These are phyloP conservation scores for Xylocopa sonorina DNA, from an alignment of 1,140 invertebrate genomes.

Conservation along the genomic window DNA sequence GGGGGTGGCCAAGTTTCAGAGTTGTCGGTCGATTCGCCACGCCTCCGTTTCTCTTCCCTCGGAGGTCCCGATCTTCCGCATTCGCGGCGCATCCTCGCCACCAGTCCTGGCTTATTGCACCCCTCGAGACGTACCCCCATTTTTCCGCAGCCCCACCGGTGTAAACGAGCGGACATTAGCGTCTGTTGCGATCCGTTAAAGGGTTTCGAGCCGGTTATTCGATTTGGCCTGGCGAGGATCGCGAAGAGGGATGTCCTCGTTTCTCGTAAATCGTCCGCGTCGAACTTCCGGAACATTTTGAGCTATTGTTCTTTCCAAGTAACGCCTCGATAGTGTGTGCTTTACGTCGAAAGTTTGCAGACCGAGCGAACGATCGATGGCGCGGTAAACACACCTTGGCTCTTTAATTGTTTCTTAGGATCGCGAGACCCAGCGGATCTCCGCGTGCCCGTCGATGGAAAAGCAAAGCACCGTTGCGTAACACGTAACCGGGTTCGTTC, in stretches of 20 bases:
- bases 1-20: conserved; percentile 8
- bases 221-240: conserved; percentile 7
- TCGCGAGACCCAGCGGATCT: too few relatives aligned
- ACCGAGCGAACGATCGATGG: not conserved
- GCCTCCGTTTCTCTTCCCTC: conserved; percentile 44
- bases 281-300: not conserved
- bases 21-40: conserved; percentile 41
- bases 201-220: not conserved
- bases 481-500: too few relatives aligned
- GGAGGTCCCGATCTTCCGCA: conserved; percentile 54
- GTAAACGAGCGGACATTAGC: not conserved
- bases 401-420: not conserved
- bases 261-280: conserved; percentile 11
- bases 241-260: conserved; percentile 6
- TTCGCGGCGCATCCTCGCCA: too few relatives aligned
- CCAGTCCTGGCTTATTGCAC: not conserved
- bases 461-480: too few relatives aligned
- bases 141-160: not conserved
- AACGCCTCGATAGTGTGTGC: conserved; percentile 2
- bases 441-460: too few relatives aligned
- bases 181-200: not conserved
- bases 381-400: conserved; percentile 11
- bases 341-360: conserved; percentile 7
- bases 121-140: too few relatives aligned
- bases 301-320: conserved; percentile 2